Base-by-base conservation (phyloP, 1,140 invertebrate genomes). In the Palaemon carinicauda region DNA sequence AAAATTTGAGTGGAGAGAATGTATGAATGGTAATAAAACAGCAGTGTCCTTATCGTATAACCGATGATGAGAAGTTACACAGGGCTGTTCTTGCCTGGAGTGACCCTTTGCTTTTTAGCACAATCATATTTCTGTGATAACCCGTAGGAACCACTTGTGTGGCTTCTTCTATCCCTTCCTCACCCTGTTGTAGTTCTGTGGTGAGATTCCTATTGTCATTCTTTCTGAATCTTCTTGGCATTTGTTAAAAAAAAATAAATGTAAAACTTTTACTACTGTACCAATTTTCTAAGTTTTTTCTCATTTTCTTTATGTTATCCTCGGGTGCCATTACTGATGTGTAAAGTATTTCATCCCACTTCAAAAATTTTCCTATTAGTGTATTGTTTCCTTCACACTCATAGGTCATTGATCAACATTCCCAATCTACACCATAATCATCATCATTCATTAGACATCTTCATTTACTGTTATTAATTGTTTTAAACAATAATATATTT, bases 81-180 rank as follows among this genome's bases (percentile, higher is more conserved):
- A 82, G 79, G 71, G 79, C 73, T 87, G 85, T 81, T 69, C 53
- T 81, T 78, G 82, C 82, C 74, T 84, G 31, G 74, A 77, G 80
- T 82, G 85, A 87, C 85, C 85, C 85, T 82, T 87, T 87, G 85
- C 79, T 82, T 87, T 89, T 85, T 79, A 86, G 79, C 81, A 85
- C 78, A 85, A 74, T 88, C 78, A 85, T 85, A 75, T 86, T 84
- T 84, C 81, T 84, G 82, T 83, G 81, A 84, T 81, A 88, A 88
- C 78, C 87, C 41, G 73, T 80, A 86, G 78, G 71, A 78, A 75
- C 74, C 81, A 80, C 78, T 41, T 41, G 50, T 52, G 82, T 80
- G 78, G 82, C 81, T 88, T 86, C 84, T 86, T 69, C 65, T 69
- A 24, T 86, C 65, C 69, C 60, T 86, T n/a, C 41, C 84, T 86